These are phyloP conservation scores for Pedetes capensis DNA, from an alignment of 2,113 vertebrate genomes.

Conservation along the genomic window DNA sequence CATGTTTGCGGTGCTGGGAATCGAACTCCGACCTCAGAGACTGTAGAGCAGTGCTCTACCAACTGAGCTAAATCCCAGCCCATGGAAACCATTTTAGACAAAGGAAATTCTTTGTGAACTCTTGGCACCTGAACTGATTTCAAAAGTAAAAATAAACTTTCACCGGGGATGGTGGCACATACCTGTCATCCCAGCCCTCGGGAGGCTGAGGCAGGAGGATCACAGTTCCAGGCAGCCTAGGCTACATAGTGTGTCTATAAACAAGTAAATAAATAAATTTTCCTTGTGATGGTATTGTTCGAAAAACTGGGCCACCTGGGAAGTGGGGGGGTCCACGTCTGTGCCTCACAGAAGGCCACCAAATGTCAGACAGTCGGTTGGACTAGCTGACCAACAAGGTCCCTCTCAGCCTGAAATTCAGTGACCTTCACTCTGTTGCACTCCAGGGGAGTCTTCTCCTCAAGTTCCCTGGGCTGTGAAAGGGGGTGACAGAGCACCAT, in stretches of 20 bases:
- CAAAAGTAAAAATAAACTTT: not conserved
- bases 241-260: too few relatives aligned
- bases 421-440: not conserved
- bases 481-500: accelerated
- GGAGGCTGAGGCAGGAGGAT: too few relatives aligned
- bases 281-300: not conserved
- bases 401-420: not conserved
- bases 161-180: too few relatives aligned
- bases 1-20: too few relatives aligned
- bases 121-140: not conserved
- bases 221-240: too few relatives aligned
- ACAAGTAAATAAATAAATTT: not conserved
- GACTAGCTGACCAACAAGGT: not conserved
- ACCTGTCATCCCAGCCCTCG: too few relatives aligned
- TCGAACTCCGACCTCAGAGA: too few relatives aligned
- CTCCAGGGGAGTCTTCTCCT: not conserved
- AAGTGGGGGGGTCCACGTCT: accelerated
- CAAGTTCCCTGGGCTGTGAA: not conserved
- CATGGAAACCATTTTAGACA: not conserved
- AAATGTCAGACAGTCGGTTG: too few relatives aligned
- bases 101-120: not conserved
- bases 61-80: too few relatives aligned
- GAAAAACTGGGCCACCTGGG: accelerated
- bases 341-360: not conserved
- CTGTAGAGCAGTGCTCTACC: too few relatives aligned